A percentile compares a stretch with the other conserved stretches of the same genome.
Evolutionary conservation across 2,113 vertebrate species (phyloP).

Genomic region (Aldabrachelys gigantea): DNA sequence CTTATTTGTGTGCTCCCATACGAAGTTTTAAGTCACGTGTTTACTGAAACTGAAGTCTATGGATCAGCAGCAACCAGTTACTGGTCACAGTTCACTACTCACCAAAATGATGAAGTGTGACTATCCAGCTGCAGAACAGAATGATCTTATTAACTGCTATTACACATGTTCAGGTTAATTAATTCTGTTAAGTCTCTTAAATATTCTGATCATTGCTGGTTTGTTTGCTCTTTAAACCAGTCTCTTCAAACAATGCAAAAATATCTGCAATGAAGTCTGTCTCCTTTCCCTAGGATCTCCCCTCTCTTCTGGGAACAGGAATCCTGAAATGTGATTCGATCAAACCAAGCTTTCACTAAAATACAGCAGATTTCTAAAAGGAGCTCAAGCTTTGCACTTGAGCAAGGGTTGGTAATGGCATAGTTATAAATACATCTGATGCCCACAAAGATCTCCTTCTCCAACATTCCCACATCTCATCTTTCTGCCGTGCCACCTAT

Average conservation of each 20-base stretch:
- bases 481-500: not conserved
- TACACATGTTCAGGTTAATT: not conserved
- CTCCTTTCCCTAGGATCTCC: accelerated
- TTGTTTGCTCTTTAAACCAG: not conserved
- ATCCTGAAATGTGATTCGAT: accelerated
- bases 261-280: not conserved
- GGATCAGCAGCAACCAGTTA: not conserved
- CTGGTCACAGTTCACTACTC: not conserved
- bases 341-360: not conserved
- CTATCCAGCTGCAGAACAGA: not conserved
- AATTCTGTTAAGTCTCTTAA: not conserved
- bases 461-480: not conserved
- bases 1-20: not conserved
- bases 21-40: not conserved
- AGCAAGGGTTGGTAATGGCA: not conserved
- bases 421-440: not conserved
- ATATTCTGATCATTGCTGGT: no score
- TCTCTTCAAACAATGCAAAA: not conserved
- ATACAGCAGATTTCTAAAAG: not conserved
- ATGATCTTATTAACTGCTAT: not conserved
- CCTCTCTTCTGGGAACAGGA: not conserved
- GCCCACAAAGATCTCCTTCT: not conserved
- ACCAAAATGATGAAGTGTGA: not conserved
- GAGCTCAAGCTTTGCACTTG: not conserved
- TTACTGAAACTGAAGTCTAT: no score